Base-by-base conservation (phyloP, 2,888 invertebrate genomes). In the Macrophya alboannulata region DNA sequence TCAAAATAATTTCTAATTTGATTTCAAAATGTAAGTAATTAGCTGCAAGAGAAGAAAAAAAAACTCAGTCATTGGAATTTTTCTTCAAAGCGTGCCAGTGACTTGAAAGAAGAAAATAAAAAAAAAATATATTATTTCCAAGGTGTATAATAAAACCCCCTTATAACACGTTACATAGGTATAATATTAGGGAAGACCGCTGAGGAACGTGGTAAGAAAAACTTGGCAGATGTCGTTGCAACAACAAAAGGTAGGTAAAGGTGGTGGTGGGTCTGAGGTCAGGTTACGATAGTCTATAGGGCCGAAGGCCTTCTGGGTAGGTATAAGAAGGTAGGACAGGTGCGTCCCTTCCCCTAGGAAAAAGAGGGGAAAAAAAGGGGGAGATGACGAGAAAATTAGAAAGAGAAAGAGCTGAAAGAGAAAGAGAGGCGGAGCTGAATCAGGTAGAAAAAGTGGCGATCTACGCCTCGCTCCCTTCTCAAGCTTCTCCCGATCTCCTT, bases 271-370 rank as follows among this genome's bases (percentile, higher is more conserved):
- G 55, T 17, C 37, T 31, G 40, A 55, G 51, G 77, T 77, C 76
- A 76, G 48, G 76, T 76, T 76, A 76, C 76, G 76, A 76, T 48
- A 45, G 76, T 48, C 48, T 31, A 25, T 25, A 45, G 25, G 48
- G n/a, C 48, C 25, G n/a, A 17, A 76, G 51, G 40, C 76, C 76
- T 76, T 51, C 45, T 76, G 12, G 37, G 77, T 77, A 51, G 77
- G 37, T 51, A 77, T 25, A 51, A 55, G 77, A 74, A 79, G 76
- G 51, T 59, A 48, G 21, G 74, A 55, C 88, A 88, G 87, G 85
- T 88, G 88, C 87, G 77, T 21, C 59, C 21, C 77, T 59, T 59
- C 55, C 62, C 51, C 71, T 62, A 84, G 62, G 43, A 21, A 81
- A 4, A 62, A 10, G 21, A 12, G 51, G 40, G n/a, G 40, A 21